phyloP scores from a whole-genome alignment of 2,113 vertebrate species.

The Odocoileus virginianus region DNA sequence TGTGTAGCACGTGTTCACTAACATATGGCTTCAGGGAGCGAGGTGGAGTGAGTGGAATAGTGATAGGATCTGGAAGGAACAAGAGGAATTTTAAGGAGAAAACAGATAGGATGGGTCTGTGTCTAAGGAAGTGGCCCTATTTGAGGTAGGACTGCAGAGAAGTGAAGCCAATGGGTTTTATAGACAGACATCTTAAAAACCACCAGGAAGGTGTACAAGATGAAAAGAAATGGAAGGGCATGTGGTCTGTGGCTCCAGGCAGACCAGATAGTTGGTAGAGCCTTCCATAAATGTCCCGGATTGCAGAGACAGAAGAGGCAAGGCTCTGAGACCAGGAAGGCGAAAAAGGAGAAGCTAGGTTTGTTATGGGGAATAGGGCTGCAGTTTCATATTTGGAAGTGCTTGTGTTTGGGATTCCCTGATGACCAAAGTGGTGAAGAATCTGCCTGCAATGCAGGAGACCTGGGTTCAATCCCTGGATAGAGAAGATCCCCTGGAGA shows the following conservation, averaged over 20 bases:
- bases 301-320: not conserved
- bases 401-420: not conserved
- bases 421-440: too few species aligned
- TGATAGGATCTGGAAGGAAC: not conserved
- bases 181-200: not conserved
- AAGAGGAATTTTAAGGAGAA: not conserved
- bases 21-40: not conserved
- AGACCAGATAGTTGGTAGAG: not conserved
- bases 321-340: not conserved
- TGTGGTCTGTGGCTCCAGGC: not conserved
- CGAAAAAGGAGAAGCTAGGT: constrained; percentile 32
- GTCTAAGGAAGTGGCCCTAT: not conserved
- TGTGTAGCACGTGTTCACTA: not conserved
- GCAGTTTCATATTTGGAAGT: not conserved
- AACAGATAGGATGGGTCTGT: not conserved
- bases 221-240: not conserved
- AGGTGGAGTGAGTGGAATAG: not conserved
- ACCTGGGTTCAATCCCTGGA: not conserved
- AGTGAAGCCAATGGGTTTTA: not conserved
- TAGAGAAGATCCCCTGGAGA: not conserved
- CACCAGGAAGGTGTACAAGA: not conserved
- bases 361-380: constrained; percentile 4
- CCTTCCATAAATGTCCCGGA: not conserved
- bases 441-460: too few species aligned
- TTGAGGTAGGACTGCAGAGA: not conserved